phyloP scores from a whole-genome alignment of 2,797 vertebrate species.

The Euphonia xanthogaster region DNA sequence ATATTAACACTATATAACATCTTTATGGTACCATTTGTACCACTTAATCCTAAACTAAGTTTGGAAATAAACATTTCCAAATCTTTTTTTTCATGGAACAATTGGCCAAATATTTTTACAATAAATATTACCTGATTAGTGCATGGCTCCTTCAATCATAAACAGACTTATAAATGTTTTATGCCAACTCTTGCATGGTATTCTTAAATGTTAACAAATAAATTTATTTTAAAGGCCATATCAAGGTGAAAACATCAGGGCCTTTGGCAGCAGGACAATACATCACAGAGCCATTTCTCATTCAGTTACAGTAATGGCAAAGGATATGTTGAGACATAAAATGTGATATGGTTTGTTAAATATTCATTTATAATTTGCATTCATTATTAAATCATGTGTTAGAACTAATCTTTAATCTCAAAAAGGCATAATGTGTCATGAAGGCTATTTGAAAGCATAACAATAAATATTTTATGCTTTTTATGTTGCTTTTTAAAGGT shows the following conservation, averaged over 20 bases:
- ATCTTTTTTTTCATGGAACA: constrained; percentile 55
- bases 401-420: constrained; percentile 61
- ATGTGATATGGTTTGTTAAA: constrained; percentile 67
- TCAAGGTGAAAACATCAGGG: constrained; percentile 71
- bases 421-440: constrained; percentile 43
- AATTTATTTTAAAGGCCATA: constrained; percentile 72
- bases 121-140: constrained; percentile 68
- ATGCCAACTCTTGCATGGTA: constrained; percentile 44
- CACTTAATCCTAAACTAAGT: constrained; percentile 60
- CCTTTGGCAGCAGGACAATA: constrained; percentile 16
- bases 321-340: constrained; percentile 66
- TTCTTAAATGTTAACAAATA: constrained; percentile 71
- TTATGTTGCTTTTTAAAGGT: constrained; percentile 46
- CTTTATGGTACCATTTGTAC: constrained; percentile 75
- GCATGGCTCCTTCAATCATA: constrained; percentile 37
- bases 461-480: constrained; percentile 64
- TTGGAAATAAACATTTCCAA: constrained; percentile 69
- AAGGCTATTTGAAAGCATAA: constrained; percentile 47
- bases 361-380: constrained; percentile 73
- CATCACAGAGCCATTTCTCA: constrained; percentile 61
- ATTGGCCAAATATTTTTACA: constrained; percentile 62
- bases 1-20: constrained; percentile 78
- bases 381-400: constrained; percentile 69
- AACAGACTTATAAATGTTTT: constrained; percentile 64
- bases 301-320: constrained; percentile 29